Evolutionary conservation across 2,797 vertebrate species (phyloP), one percentile per base, ranked within the genome.

Genomic region (Liasis olivaceus): DNA sequence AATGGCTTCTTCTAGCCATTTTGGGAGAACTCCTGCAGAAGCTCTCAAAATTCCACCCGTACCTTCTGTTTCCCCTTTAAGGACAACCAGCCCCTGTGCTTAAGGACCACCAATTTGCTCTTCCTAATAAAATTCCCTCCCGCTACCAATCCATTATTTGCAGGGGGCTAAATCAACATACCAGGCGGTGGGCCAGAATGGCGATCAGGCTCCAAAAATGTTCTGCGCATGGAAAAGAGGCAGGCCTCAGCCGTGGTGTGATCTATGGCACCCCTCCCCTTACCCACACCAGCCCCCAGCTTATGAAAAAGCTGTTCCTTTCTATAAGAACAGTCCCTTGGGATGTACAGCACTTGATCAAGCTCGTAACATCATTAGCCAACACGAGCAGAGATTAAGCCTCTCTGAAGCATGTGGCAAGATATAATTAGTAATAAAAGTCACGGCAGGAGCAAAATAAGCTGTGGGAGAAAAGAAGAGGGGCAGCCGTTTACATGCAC

Each of bases 381-480:
- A 97, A 97, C 97, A 94, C 31, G 1, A 95, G 96, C 95, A 96
- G 97, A 97, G 97, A 98, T 98, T 97, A 97, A 97, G 97, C 97
- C 97, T 97, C 96, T 97, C 96, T 95, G 97, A 97, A 97, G 98
- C 98, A 98, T 98, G 98, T 98, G 98, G 98, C 95, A 98, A 96
- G 97, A 98, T 98, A 98, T 99, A 99, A 99, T 99, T 98, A 99
- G 99, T 98, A 99, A 99, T 99, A 99, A 99, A 99, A 99, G 98
- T 98, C 98, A 96, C 98, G 93, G 96, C 97, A 94, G 98, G 98
- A 97, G 98, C 97, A 97, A 94, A 91, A 42, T 47, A 77, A 62
- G 36, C 66, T 11, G 26, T 5, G 42, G 91, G 90, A 92, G 12
- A 36, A 9, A 95, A 95, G 77, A 12, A 96, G 95, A 94, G 96